Percentiles rank a stretch among this genome's conserved stretches.
phyloP scores from a whole-genome alignment of 2,888 invertebrate species.

The Tetramorium bicarinatum region DNA sequence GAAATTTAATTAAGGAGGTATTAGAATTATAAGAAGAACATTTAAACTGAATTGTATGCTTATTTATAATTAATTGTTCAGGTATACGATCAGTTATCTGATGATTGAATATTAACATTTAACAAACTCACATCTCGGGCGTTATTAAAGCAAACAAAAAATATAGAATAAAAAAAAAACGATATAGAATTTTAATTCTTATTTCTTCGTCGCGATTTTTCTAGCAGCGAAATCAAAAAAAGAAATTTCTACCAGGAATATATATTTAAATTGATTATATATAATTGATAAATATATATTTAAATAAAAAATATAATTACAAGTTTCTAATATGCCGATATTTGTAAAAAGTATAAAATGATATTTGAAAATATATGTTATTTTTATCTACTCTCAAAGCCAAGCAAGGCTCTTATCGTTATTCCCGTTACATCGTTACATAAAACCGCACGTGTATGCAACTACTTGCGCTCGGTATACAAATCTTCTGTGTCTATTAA shows the following conservation, averaged over 20 bases:
- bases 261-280: background rate
- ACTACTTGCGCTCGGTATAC: constrained; percentile 11
- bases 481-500: constrained; percentile 40
- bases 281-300: no score
- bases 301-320: background rate
- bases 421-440: constrained; percentile 11
- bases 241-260: background rate
- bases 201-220: background rate
- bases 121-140: background rate
- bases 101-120: background rate
- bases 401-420: background rate
- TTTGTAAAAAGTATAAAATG: background rate
- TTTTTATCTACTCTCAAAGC: background rate
- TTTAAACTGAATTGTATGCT: background rate
- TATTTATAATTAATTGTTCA: constrained; percentile 23
- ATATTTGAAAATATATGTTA: background rate
- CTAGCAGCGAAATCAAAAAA: background rate
- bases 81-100: constrained; percentile 8
- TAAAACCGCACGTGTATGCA: constrained; percentile 23
- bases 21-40: background rate
- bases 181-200: background rate
- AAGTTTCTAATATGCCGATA: background rate
- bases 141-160: background rate
- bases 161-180: background rate
- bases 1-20: background rate